These are phyloP conservation scores for Cygnus buccinator DNA, from an alignment of 2,113 vertebrate genomes.

Conservation along the genomic window DNA sequence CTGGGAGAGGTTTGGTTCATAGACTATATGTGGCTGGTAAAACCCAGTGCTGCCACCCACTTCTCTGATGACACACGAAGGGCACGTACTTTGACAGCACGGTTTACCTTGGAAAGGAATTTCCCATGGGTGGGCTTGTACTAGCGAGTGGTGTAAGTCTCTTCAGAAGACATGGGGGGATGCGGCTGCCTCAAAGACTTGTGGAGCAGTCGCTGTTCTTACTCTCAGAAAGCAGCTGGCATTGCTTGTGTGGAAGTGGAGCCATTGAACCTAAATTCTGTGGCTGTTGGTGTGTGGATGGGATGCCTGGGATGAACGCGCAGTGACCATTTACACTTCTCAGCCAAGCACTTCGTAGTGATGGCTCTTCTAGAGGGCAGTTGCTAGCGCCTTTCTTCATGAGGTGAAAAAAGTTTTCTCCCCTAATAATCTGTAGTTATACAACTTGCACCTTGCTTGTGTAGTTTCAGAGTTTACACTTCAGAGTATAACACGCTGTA, in stretches of 20 bases:
- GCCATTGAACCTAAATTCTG: accelerated
- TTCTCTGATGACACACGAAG: background rate
- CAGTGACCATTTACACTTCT: background rate
- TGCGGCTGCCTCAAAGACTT: background rate
- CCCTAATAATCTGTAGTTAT: background rate
- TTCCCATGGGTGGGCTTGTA: background rate
- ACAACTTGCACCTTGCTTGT: background rate
- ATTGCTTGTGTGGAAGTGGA: background rate
- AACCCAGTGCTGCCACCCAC: background rate
- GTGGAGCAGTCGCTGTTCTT: background rate
- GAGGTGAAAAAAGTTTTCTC: background rate
- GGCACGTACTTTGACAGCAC: background rate
- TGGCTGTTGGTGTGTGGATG: background rate
- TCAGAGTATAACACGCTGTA: background rate
- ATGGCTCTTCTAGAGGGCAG: background rate
- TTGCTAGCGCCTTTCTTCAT: background rate
- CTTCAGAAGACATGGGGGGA: background rate
- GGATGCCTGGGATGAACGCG: background rate
- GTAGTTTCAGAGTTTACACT: background rate
- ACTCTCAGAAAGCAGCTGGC: background rate
- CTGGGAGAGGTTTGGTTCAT: background rate
- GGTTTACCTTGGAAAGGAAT: background rate
- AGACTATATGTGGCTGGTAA: background rate
- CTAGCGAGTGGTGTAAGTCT: background rate
- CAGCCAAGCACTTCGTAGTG: accelerated